Evolutionary conservation across 2,888 invertebrate genomes (phyloP).

Genomic region (Polietes domitor): DNA sequence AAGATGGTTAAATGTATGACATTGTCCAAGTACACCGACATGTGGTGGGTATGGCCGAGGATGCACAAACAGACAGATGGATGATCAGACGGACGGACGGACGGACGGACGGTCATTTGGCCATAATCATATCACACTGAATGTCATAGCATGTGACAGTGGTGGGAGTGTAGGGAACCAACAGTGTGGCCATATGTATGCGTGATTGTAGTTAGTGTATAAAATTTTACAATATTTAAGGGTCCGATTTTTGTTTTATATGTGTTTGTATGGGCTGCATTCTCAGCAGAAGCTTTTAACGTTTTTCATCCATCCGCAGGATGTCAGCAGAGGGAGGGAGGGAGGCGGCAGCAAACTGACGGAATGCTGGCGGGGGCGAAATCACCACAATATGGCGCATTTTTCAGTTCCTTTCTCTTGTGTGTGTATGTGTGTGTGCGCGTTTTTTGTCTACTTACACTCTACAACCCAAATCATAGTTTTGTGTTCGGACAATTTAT

Average conservation of each 20-base stretch:
- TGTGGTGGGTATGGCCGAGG: too few species aligned
- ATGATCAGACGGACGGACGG: not conserved
- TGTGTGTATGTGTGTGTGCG: too few species aligned
- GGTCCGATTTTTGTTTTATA: slow-evolving; percentile 5
- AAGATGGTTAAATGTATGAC: slow-evolving; percentile 28
- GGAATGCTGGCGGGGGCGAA: not conserved
- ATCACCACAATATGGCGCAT: slow-evolving; percentile 22
- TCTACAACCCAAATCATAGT: slow-evolving; percentile 14
- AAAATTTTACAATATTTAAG: slow-evolving; percentile 32
- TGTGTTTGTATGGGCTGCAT: not conserved
- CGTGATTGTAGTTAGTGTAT: not conserved
- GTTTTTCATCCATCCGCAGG: not conserved
- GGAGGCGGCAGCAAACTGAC: not conserved
- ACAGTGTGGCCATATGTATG: too few species aligned
- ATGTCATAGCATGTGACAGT: not conserved
- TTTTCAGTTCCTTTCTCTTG: not conserved
- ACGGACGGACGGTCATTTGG: not conserved
- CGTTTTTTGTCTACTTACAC: not conserved
- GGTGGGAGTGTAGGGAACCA: not conserved
- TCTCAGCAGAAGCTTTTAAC: slow-evolving; percentile 12
- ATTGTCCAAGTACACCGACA: not conserved
- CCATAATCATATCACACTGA: not conserved
- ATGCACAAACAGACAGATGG: too few species aligned
- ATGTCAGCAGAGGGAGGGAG: not conserved
- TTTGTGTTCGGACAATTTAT: slow-evolving; percentile 38